Conservation (phyloP, 2,888 invertebrate species). For the Rhagonycha fulva region DNA sequence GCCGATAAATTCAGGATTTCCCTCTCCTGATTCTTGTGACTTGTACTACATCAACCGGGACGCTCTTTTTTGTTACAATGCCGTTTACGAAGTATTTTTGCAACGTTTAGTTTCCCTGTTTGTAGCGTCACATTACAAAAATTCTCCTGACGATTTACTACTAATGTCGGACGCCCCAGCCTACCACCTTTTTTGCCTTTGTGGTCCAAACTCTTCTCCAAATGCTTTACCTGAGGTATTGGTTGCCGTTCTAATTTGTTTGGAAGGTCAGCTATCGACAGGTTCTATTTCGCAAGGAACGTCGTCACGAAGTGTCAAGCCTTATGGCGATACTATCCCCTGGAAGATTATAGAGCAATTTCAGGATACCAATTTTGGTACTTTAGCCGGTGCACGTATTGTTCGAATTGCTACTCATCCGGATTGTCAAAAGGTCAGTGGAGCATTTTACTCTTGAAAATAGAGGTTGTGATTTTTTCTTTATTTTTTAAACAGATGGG, state of each 20-base stretch:
- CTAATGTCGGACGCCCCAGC: constrained; percentile 98
- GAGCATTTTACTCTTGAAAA: constrained; percentile 26
- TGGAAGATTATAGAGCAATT: constrained; percentile 98
- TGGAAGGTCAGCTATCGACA: constrained; percentile 76
- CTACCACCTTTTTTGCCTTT: constrained; percentile 93
- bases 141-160: constrained; percentile 97
- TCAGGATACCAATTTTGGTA: constrained; percentile 92
- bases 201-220: constrained; percentile 79
- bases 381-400: constrained; percentile 85
- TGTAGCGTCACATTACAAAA: constrained; percentile 98
- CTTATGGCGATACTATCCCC: constrained; percentile 96
- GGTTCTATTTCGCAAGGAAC: constrained; percentile 73
- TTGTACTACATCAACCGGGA: constrained; percentile 88
- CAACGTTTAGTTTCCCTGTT: constrained; percentile 91
- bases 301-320: constrained; percentile 83
- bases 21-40: constrained; percentile 87
- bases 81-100: constrained; percentile 89
- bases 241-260: constrained; percentile 85
- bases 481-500: constrained; percentile 83
- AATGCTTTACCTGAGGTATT: constrained; percentile 86
- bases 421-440: constrained; percentile 82
- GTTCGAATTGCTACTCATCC: constrained; percentile 98
- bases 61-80: constrained; percentile 95
- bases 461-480: not conserved
- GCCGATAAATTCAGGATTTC: constrained; percentile 79